Evolutionary conservation across 2,888 invertebrate species (phyloP).

Genomic region (Caenorhabditis sinica): DNA sequence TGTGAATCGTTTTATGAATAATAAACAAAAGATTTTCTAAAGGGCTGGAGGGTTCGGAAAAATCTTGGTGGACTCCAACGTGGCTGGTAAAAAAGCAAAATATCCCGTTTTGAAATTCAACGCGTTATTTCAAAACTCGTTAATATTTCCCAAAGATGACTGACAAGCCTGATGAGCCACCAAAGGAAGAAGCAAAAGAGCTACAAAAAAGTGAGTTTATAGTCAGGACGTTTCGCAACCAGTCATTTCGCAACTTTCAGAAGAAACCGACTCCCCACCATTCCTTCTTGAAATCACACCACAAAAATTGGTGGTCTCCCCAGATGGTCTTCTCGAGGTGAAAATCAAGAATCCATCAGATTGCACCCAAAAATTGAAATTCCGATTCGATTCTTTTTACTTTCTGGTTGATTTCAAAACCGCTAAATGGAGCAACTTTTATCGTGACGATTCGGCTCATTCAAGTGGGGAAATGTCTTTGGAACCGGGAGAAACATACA

Average conservation of each 20-base stretch:
- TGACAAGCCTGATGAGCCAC: no score
- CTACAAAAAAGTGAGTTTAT: no score
- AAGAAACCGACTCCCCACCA: not conserved
- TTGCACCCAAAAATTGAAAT: not conserved
- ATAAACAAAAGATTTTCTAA: not conserved
- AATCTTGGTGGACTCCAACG: no score
- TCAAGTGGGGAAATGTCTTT: not conserved
- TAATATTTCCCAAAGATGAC: no score
- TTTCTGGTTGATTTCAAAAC: not conserved
- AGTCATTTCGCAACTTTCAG: not conserved
- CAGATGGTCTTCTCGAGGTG: not conserved
- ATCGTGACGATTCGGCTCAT: not conserved
- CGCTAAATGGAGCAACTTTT: not conserved
- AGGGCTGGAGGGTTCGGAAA: not conserved
- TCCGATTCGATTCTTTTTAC: not conserved
- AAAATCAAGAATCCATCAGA: not conserved
- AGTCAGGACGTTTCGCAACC: no score
- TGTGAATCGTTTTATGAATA: not conserved
- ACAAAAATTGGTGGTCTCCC: not conserved
- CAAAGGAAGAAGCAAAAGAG: no score
- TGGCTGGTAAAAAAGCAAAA: no score
- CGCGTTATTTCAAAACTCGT: no score
- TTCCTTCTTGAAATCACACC: not conserved
- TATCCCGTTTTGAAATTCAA: no score
- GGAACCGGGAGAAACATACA: not conserved